Base-by-base conservation (phyloP, 2,888 invertebrate genomes). In the Clostera curtula region DNA sequence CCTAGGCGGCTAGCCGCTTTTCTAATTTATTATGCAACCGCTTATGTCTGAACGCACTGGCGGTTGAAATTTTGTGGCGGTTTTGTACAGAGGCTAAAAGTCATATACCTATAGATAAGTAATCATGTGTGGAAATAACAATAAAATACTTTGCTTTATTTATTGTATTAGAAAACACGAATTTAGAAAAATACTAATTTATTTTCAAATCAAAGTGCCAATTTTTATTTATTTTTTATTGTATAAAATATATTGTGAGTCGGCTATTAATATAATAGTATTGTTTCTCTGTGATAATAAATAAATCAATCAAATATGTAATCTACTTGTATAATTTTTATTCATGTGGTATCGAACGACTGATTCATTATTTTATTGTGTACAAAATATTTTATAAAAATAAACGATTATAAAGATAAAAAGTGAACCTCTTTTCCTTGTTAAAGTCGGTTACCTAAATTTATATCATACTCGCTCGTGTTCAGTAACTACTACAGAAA, bases 261-360 rank as follows among this genome's bases (percentile, higher is more conserved):
- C 24, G 15, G 19, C 19, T 27, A 1, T 13, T 28, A 19, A 31
- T 24, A 20, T 27, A 31, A 15, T 27, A 49, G 29, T 41, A 30
- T 43, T 47, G 29, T 38, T 49, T 49, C 26, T 36, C 56, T 63
- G 61, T 65, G 58, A 57, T 61, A n/a, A n/a, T n/a, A 56, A 27
- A 39, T 27, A 30, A 36, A 39, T 17, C 10, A 15, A 33, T 24
- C 10, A 19, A 26, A 32, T 32, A 25, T n/a, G 31, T 36, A 38
- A 24, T 41, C 31, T 27, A 34, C 29, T 24, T n/a, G 16, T n/a
- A 21, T 25, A 33, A 22, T n/a, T 7, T 12, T 10, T 15, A 6
- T n/a, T 27, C 21, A 9, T 25, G 31, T 34, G 37, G 31, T 32
- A 43, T 44, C 42, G 38, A 53, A 50, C 34, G 53, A 63, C 58